These are phyloP conservation scores for Drosophila ercepeae DNA, from an alignment of 1,140 invertebrate species.

Conservation along the genomic window DNA sequence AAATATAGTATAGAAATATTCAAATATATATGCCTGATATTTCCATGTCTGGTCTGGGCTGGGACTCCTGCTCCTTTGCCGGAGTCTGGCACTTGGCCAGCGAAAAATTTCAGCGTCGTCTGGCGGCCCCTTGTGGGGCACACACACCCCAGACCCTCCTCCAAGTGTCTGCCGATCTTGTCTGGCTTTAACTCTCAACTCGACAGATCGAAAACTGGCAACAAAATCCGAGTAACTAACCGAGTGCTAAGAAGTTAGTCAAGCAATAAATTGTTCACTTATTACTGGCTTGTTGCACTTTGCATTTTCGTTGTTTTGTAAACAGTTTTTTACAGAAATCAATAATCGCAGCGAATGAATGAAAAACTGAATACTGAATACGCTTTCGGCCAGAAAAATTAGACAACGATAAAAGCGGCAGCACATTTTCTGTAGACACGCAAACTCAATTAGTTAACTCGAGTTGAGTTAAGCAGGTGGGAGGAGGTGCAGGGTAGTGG, in stretches of 20 bases:
- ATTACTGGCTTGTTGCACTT: constrained; percentile 39
- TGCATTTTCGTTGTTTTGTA: constrained; percentile 55
- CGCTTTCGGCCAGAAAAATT: constrained; percentile 38
- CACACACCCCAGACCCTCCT: too few species aligned
- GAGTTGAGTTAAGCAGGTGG: constrained; percentile 42
- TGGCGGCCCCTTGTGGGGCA: too few species aligned
- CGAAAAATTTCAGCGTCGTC: constrained; percentile 48
- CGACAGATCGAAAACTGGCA: not conserved
- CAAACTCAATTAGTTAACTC: constrained; percentile 75
- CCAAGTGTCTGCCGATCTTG: constrained; percentile 34
- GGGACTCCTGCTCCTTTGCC: constrained; percentile 41
- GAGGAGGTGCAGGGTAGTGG: constrained; percentile 1
- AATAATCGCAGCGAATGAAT: constrained; percentile 36
- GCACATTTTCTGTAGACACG: constrained; percentile 67
- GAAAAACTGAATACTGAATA: too few species aligned
- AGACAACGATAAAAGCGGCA: constrained; percentile 32
- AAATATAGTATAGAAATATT: constrained; percentile 4
- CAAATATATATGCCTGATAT: constrained; percentile 16
- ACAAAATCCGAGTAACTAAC: too few species aligned
- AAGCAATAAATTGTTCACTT: constrained; percentile 60
- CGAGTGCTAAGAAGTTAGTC: too few species aligned
- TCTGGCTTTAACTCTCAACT: constrained; percentile 33
- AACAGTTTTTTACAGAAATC: constrained; percentile 70
- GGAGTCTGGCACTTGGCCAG: constrained; percentile 63
- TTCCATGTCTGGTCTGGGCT: constrained; percentile 40